Evolutionary conservation across 2,113 vertebrate genomes (phyloP).

Genomic region (Alethe diademata): DNA sequence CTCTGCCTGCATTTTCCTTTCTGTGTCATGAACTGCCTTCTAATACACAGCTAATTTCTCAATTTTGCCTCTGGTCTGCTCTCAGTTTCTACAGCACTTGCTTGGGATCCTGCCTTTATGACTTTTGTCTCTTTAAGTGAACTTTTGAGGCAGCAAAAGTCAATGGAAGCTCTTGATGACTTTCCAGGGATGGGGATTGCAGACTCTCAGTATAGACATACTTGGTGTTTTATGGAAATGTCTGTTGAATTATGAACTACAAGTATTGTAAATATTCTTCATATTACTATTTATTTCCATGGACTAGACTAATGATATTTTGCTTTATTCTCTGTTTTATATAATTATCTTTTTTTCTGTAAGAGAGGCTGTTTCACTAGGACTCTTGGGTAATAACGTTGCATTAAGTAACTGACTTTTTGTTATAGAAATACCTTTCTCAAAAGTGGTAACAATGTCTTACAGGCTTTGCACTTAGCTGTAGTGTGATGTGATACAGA

Average conservation of each 20-base stretch:
- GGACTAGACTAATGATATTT: neutral
- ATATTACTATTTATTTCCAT: neutral
- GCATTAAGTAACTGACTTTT: neutral
- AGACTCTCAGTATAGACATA: fast-evolving
- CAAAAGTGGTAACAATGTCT: neutral
- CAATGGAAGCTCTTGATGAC: neutral
- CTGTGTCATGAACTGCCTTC: neutral
- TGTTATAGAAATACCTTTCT: neutral
- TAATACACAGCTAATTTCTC: neutral
- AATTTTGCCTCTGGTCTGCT: neutral
- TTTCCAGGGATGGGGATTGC: neutral
- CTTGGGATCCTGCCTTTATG: neutral
- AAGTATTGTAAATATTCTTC: neutral
- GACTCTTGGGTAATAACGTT: neutral
- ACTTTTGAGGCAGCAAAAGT: neutral
- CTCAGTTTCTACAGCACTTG: neutral
- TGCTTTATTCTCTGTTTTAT: neutral
- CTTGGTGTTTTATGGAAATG: neutral
- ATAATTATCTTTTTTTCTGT: neutral
- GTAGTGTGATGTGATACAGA: neutral
- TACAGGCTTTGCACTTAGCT: neutral
- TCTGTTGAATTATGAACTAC: neutral
- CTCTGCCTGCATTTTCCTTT: neutral
- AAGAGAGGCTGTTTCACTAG: neutral
- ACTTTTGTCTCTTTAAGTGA: neutral